Percentiles rank a stretch among this genome's conserved stretches.
Evolutionary conservation across 2,113 vertebrate genomes (phyloP).

Genomic region (Tenebrosternarchus preto): DNA sequence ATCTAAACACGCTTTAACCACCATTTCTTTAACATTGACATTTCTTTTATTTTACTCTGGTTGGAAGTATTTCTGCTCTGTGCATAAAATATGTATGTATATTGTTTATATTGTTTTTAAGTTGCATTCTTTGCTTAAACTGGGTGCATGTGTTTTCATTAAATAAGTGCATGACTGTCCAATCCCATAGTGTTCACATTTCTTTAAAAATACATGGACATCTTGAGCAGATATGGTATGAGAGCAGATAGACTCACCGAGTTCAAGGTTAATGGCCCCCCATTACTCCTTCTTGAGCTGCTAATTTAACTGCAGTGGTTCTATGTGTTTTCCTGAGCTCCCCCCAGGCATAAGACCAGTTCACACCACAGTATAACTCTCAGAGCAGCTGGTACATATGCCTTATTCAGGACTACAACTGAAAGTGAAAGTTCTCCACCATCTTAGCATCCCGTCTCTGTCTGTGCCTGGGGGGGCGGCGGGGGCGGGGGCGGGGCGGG

Average conservation of each 20-base stretch:
- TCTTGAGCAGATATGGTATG: background rate
- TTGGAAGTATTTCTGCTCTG: constrained; percentile 63
- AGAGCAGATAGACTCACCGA: background rate
- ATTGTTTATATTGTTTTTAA: no score
- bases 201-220: background rate
- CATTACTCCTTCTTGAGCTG: background rate
- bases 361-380: no score
- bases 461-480: no score
- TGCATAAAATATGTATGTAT: constrained; percentile 25
- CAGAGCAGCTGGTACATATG: no score
- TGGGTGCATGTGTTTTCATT: background rate
- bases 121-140: constrained; percentile 9
- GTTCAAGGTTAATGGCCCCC: background rate
- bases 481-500: no score
- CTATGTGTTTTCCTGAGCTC: background rate
- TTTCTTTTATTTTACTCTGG: constrained; percentile 42
- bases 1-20: constrained; percentile 51
- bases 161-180: constrained; percentile 15
- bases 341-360: no score
- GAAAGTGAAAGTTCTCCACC: no score
- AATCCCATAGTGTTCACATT: constrained; percentile 9
- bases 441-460: no score
- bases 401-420: no score
- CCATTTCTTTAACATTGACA: constrained; percentile 40
- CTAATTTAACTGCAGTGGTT: background rate